These are phyloP conservation scores for Temnothorax curvispinosus DNA, from an alignment of 1,140 invertebrate species.

Conservation along the genomic window DNA sequence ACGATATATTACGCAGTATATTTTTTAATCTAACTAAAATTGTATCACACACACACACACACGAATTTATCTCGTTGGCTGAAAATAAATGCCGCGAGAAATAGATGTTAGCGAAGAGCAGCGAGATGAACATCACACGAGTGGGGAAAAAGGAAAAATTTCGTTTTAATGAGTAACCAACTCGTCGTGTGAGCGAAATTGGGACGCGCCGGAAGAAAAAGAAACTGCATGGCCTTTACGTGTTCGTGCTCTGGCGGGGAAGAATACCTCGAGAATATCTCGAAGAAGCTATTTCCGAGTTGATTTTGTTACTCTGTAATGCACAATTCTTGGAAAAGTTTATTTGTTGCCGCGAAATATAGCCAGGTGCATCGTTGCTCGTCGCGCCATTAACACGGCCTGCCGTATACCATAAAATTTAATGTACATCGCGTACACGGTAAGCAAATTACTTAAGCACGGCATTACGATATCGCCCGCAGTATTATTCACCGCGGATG, in stretches of 20 bases:
- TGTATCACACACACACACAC: neutral
- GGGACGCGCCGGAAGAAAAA: neutral
- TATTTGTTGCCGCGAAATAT: conserved; percentile 14
- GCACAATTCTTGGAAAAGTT: conserved; percentile 10
- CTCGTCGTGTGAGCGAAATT: neutral
- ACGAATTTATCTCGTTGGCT: conserved; percentile 26
- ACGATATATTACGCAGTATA: neutral
- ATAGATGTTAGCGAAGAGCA: neutral
- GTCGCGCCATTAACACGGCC: conserved; percentile 2
- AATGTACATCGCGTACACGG: conserved; percentile 19
- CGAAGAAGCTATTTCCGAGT: conserved; percentile 13
- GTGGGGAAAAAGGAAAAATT: neutral
- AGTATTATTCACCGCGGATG: conserved; percentile 20
- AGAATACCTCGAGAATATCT: neutral
- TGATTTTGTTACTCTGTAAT: conserved; percentile 29
- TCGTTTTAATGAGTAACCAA: conserved; percentile 27
- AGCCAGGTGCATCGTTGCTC: neutral
- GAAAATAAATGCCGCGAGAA: conserved; percentile 38
- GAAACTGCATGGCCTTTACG: neutral
- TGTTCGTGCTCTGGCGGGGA: neutral
- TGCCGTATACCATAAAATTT: conserved; percentile 44
- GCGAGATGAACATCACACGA: neutral
- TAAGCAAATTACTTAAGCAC: conserved; percentile 35
- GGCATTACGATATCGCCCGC: conserved; percentile 11
- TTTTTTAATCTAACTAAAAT: conserved; percentile 34